Conservation (phyloP, 2,888 invertebrate genomes). For the Allolobophora icterica region DNA sequence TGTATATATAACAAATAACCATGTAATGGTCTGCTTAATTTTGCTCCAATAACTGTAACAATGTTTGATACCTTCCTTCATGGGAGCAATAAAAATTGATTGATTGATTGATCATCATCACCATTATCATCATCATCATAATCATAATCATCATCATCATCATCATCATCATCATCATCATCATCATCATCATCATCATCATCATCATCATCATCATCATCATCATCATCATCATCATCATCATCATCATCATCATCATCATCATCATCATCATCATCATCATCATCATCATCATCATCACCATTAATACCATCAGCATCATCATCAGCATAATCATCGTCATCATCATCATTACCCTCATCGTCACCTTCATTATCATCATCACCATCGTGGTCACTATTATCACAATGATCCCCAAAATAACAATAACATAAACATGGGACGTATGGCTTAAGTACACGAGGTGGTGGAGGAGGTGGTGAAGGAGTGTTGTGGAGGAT, state of each 20-base stretch:
- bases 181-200: background rate
- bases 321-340: background rate
- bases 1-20: too few species aligned
- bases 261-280: slow-evolving; percentile 6
- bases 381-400: background rate
- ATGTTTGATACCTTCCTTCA: too few species aligned
- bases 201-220: background rate
- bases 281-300: slow-evolving; percentile 5
- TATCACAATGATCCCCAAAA: too few species aligned
- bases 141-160: background rate
- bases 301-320: background rate
- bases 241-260: background rate
- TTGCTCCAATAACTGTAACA: too few species aligned
- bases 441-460: too few species aligned
- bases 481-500: too few species aligned
- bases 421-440: too few species aligned
- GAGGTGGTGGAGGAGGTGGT: too few species aligned
- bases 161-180: slow-evolving; percentile 18
- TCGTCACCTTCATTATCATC: background rate
- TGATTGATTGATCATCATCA: too few species aligned
- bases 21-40: too few species aligned
- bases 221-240: background rate
- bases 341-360: too few species aligned
- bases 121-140: background rate
- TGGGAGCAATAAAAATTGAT: too few species aligned